Base-by-base conservation (phyloP, 2,888 invertebrate species). In the Psococerastis gibbosa region DNA sequence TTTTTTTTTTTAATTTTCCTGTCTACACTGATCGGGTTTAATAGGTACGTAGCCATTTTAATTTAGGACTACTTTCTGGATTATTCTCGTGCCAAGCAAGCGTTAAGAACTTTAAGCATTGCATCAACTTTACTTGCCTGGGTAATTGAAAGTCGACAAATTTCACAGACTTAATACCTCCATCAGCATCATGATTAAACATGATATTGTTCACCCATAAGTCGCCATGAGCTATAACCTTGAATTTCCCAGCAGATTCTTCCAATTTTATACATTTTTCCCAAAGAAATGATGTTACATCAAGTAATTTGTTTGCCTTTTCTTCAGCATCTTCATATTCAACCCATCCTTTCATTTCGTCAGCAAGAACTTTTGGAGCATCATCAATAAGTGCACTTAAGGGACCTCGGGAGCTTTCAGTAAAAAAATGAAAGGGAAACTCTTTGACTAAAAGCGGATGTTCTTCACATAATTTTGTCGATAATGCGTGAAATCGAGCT, bases 401-500 rank as follows among this genome's bases (percentile, higher is more conserved):
- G n/a, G 15, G 16, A n/a, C 20, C 38, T 5, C 38, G 17, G 6
- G 4, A 5, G 18, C 17, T 18, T 20, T 38, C 38, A 16, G 13
- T 13, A 11, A 18, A 38, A 18, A 38, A 38, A 15, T 38, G 17
- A 11, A n/a, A 3, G 5, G 18, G 4, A 11, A 38, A 16, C n/a
- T 11, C 20, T 20, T 18, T 22, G 17, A 38, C 5, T 20, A 38
- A 4, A 6, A 45, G 32, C 15, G 48, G 50, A 2, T 54, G 47
- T 43, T 51, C 54, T 32, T 56, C 51, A 31, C 58, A 55, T 6
- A 53, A 43, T 1, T 52, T 49, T 35, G 57, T 49, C 1, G 57
- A 58, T 20, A 54, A 49, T 15, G 59, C 54, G 46, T 60, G 60
- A 20, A 57, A 52, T 5, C 47, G 48, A 1, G 56, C 54, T 9